Base-by-base conservation (phyloP, 2,113 vertebrate species). In the Ictidomys tridecemlineatus region DNA sequence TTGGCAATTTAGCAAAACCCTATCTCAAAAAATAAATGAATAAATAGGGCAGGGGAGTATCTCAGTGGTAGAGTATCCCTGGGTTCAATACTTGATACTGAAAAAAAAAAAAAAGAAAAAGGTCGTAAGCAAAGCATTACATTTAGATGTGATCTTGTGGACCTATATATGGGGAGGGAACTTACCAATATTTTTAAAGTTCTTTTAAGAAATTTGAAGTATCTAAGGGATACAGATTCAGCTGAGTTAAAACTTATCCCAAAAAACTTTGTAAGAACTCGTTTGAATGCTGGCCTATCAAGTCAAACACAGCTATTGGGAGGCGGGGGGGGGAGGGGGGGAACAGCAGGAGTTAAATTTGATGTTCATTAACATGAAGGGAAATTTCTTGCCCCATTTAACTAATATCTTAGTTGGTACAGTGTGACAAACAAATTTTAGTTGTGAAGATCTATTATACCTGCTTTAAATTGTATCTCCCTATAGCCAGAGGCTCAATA, bases 321-420 rank as follows among this genome's bases (percentile, higher is more conserved):
- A n/a, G 45, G 39, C 4, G 6, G 58, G 34, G 24, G 73, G n/a
- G 53, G 32, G 45, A n/a, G 2, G 4, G 58, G 34, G 24, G 16
- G 77, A 88, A 94, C 95, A 90, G 93, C 92, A 95, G 87, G 88
- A 96, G 94, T 97, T 98, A 98, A 97, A 96, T 96, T 95, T 97
- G 85, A 92, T 97, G 93, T 98, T 97, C 98, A 97, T 96, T 98
- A 98, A 98, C 96, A 95, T 13, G 28, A 97, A 97, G 78, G 61
- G 85, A 95, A 97, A 97, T 98, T 97, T 97, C 97, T 96, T 98
- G 97, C 95, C 45, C 90, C 97, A 98, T 98, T 98, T 98, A 98
- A 97, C 97, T 97, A 97, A 98, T 97, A 97, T 96, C 87, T 97
- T 97, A 48, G 73, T 94, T 91, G 63, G 92, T 98, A 98, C 98